These are phyloP conservation scores for Leptopilina clavipes DNA, from an alignment of 1,140 invertebrate species.

Conservation along the genomic window DNA sequence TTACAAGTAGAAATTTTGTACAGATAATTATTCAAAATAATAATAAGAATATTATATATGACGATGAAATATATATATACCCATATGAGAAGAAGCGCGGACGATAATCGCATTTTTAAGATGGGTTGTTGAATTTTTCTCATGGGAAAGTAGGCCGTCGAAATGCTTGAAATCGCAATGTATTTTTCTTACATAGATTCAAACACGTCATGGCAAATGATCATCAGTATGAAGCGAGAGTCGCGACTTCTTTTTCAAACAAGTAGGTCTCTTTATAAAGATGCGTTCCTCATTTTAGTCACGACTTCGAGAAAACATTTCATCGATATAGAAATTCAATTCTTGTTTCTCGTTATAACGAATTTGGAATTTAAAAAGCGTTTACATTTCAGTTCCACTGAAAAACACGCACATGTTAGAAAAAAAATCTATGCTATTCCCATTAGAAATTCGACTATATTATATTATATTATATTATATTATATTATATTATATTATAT, in stretches of 20 bases:
- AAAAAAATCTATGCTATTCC: no score
- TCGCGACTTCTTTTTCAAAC: conserved; percentile 25
- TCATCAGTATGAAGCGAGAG: conserved; percentile 33
- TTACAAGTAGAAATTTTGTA: no score
- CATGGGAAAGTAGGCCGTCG: conserved; percentile 28
- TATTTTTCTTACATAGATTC: conserved; percentile 23
- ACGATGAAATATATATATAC: background rate
- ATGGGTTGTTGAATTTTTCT: conserved; percentile 3
- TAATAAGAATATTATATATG: background rate
- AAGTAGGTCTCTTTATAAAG: conserved; percentile 18
- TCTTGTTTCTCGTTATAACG: background rate
- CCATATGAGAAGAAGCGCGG: background rate
- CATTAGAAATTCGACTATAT: no score
- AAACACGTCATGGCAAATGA: conserved; percentile 21
- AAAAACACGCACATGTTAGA: background rate
- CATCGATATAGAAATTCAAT: conserved; percentile 21
- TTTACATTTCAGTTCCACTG: background rate
- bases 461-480: no score
- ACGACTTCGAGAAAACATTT: conserved; percentile 2
- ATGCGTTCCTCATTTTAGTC: conserved; percentile 31
- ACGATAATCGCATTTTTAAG: background rate
- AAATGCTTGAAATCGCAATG: conserved; percentile 12
- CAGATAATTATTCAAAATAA: no score
- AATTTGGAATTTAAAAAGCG: background rate
- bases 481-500: no score